These are phyloP conservation scores for Cabera pusaria DNA, from an alignment of 2,888 invertebrate species.

Conservation along the genomic window DNA sequence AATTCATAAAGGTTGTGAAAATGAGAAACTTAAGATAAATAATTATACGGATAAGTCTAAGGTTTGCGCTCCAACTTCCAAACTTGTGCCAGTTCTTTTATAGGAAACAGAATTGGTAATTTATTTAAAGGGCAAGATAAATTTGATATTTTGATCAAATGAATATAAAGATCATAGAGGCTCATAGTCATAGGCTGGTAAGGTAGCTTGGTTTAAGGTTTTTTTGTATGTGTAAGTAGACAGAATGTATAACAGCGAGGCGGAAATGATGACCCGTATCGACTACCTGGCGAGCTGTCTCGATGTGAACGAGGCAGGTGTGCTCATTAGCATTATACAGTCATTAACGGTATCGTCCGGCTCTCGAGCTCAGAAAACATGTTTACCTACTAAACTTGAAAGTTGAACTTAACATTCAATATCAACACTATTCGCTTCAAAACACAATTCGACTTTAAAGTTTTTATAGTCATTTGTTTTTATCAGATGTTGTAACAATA, in stretches of 20 bases:
- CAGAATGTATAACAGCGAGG: no score
- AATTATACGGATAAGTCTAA: no score
- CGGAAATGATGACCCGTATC: slow-evolving; percentile 33
- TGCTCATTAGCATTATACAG: slow-evolving; percentile 69
- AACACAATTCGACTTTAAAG: slow-evolving; percentile 21
- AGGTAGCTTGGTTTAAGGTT: no score
- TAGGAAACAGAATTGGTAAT: slow-evolving; percentile 2
- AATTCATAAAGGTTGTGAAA: slow-evolving; percentile 25
- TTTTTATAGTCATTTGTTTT: slow-evolving; percentile 45
- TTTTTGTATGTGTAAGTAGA: no score
- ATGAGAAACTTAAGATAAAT: slow-evolving; percentile 11
- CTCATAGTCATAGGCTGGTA: no score
- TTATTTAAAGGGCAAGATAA: no score
- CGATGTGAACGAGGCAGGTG: slow-evolving; percentile 46
- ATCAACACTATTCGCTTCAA: slow-evolving; percentile 33
- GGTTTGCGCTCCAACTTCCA: no score
- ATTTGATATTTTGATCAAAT: no score
- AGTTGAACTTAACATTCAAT: slow-evolving; percentile 41
- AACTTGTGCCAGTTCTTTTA: neutral
- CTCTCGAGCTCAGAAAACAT: slow-evolving; percentile 47
- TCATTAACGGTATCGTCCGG: slow-evolving; percentile 68
- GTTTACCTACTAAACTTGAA: slow-evolving; percentile 49
- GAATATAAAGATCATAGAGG: no score
- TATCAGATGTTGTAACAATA: slow-evolving; percentile 49
- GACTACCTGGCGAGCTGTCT: slow-evolving; percentile 26